Base-by-base conservation (phyloP, 2,888 invertebrate genomes). In the Gortyna flavago region DNA sequence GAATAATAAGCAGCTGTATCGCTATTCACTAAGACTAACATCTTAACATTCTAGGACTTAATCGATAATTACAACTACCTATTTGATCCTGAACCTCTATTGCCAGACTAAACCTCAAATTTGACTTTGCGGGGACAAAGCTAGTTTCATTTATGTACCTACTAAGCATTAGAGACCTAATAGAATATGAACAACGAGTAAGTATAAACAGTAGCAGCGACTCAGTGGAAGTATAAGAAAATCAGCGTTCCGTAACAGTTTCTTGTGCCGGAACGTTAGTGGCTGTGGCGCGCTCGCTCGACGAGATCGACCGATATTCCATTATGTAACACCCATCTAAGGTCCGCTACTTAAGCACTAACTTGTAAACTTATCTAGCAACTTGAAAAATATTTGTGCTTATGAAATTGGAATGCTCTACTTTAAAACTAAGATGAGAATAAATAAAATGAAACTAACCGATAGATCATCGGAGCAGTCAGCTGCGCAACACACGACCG, bases 401-500 rank as follows among this genome's bases (percentile, higher is more conserved):
- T 81, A 77, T 82, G 73, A 79, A 80, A 79, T 77, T 82, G 77
- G 83, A 80, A 85, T 81, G 70, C 72, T 88, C 81, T 88, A 87
- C 70, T 67, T 77, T 83, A 86, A 83, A 85, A 88, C 80, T 83
- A 87, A 76, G 84, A 83, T 87, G 78, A 75, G 66, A 77, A 86
- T 75, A 48, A 77, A 86, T 75, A 48, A 74, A 84, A 78, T 84
- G 57, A 72, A 90, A 96, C 96, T 95, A 94, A 96, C 96, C 96
- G 95, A 95, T 91, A 93, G 93, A 93, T 93, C 96, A 96, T 96
- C 95, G 94, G 96, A 96, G 93, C 95, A 94, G 95, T 94, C 94
- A 93, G 94, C 93, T 91, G 95, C 93, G 94, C 95, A 96, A 95
- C 96, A 95, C 95, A 94, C 95, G 91, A 93, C 92, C 89, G 93